Evolutionary conservation across 1,140 invertebrate species (phyloP), one percentile per base, ranked within the genome.

Genomic region (Samia ricini): DNA sequence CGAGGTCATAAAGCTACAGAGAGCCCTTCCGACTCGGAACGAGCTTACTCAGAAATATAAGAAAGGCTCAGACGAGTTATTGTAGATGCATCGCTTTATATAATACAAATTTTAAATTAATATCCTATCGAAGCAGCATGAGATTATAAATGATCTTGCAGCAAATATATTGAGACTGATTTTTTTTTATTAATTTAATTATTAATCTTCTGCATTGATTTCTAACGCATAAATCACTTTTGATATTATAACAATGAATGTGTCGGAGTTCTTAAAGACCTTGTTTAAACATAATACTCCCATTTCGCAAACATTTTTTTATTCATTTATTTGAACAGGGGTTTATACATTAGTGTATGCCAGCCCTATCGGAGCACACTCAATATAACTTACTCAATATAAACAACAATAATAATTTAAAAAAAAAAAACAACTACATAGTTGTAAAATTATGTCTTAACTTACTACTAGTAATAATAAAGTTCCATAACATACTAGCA

Each of bases 201-300:
- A 15, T 42, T 42, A 4, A 42, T 1, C 4, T 42, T 42, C n/a
- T 15, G n/a, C 12, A 42, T 15, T 26, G 26, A 26, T 4, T 8
- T 4, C 26, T 3, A 4, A 15, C 10, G n/a, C 15, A 42, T 42
- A 42, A 42, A 42, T 42, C 10, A 42, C 1, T 8, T 42, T 42
- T 42, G 33, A 42, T 15, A 15, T 12, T 1, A 15, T 42, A 15
- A 15, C 12, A 15, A 42, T 42, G 1, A 42, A 42, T 42, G 12
- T 4, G 12, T 4, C 12, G 12, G n/a, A 42, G 1, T 42, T 15
- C 33, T 12, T 42, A 1, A 1, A 42, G 7, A 15, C n/a, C 1
- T 24, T 52, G 50, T 22, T 60, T 65, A 50, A 65, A 65, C 58
- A 56, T 50, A 51, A 36, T 29, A 18, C 26, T 49, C n/a, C n/a